Evolutionary conservation across 1,140 invertebrate genomes (phyloP), one percentile per base, ranked within the genome.

Genomic region (Scaptodrosophila lebanonensis): DNA sequence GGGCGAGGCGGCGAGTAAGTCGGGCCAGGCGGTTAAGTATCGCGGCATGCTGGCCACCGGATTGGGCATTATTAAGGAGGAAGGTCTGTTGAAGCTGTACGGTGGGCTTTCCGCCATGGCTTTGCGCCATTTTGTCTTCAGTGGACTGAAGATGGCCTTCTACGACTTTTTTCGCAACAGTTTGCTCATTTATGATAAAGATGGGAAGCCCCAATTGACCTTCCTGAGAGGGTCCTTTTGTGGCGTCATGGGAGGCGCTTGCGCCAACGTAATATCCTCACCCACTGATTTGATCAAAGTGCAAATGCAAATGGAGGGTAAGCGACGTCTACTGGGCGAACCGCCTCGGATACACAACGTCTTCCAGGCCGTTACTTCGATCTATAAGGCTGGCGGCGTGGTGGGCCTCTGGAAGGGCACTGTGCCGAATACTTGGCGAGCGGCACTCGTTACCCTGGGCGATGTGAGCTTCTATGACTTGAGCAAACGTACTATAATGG

Each of bases 301-400:
- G 1, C 66, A 65, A 51, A 60, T 61, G 61, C 66, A 68, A 35
- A 61, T 66, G 62, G 66, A 66, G 42, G 42, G 61, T 7, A 66
- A 42, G 16, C 51, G 51, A 11, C 57, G 57, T 6, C 7, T 54
- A 0, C 4, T 65, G 9, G 66, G 66, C 0, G 1, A 56, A 48
- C 45, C 62, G 2, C 17, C 54, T 1, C 18, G 66, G 2, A 50
- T 60, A 1, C 33, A 29, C 13, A 66, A 66, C 15, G n/a, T 65
- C 0, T 17, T 17, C 6, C 66, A 68, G 20, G 66, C 62, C 0
- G 0, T 66, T 0, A 7, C 6, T 0, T 17, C 7, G 5, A 56
- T 56, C 11, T 68, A 68, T 6, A 12, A 13, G 0, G 6, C n/a
- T 0, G 62, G 62, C 3, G 62, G 66, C 0, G 6, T 61, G 3